Evolutionary conservation across 1,140 invertebrate genomes (phyloP).

Genomic region (Zaprionus capensis): DNA sequence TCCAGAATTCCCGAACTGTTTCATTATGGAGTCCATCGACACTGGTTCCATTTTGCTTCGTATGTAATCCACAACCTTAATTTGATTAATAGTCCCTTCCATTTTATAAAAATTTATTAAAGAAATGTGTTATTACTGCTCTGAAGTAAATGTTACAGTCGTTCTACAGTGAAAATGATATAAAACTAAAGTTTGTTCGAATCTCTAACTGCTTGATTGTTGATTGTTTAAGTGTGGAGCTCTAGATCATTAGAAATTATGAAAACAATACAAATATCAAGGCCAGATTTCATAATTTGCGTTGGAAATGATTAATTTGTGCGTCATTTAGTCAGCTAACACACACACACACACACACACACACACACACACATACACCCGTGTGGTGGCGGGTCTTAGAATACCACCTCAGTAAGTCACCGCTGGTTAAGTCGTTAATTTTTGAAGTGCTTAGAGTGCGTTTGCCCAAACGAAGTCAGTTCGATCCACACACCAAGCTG

Average conservation of each 20-base stretch:
- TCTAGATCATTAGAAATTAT: neutral
- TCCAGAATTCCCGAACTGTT: neutral
- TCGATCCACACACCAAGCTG: too few relatives aligned
- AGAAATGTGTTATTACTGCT: neutral
- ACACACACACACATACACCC: too few relatives aligned
- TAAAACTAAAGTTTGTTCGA: neutral
- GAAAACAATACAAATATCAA: too few relatives aligned
- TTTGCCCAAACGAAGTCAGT: too few relatives aligned
- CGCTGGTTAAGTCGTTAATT: too few relatives aligned
- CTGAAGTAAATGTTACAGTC: neutral
- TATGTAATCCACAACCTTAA: neutral
- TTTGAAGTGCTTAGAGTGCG: too few relatives aligned
- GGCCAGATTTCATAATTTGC: too few relatives aligned
- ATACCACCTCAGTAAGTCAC: too few relatives aligned
- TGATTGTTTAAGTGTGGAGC: neutral
- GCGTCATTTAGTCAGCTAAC: too few relatives aligned
- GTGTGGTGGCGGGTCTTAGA: too few relatives aligned
- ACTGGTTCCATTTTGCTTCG: neutral
- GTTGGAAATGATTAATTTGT: too few relatives aligned
- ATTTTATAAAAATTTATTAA: neutral
- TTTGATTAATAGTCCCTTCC: neutral
- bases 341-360: too few relatives aligned
- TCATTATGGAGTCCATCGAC: neutral
- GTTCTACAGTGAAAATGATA: neutral
- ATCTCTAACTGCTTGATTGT: neutral